Percentiles rank a stretch among this genome's conserved stretches.
Conservation (phyloP, 2,888 invertebrate species). For the Dryobota labecula region DNA sequence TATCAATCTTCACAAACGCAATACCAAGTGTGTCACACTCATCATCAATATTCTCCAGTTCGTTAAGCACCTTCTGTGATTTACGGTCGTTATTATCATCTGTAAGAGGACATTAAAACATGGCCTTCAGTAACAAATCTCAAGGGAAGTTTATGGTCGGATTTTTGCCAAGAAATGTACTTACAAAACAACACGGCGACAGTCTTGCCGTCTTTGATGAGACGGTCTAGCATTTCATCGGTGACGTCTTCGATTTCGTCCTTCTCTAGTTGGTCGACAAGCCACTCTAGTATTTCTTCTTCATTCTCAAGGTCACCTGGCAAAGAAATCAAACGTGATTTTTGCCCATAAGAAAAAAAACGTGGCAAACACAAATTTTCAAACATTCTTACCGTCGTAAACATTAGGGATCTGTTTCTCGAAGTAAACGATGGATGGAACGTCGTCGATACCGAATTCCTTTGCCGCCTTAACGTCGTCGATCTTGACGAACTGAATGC, state of each 20-base stretch:
- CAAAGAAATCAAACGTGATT: conserved; percentile 2
- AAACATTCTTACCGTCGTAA: conserved; percentile 93
- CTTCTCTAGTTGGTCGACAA: conserved; percentile 96
- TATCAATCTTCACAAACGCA: conserved; percentile 97
- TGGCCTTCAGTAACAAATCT: conserved; percentile 23
- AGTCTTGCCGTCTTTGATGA: conserved; percentile 96
- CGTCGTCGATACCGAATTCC: conserved; percentile 95
- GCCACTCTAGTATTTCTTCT: conserved; percentile 96
- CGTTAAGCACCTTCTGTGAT: conserved; percentile 95
- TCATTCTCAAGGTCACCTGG: conserved; percentile 96
- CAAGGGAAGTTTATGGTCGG: conserved; percentile 16
- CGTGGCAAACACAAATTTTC: not conserved
- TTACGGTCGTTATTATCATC: conserved; percentile 97
- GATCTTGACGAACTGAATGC: conserved; percentile 98
- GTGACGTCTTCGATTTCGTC: conserved; percentile 99
- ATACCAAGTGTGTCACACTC: conserved; percentile 97
- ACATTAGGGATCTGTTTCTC: conserved; percentile 98
- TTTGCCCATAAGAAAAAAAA: conserved; percentile 5
- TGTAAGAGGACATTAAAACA: conserved; percentile 76
- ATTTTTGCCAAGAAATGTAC: conserved; percentile 71
- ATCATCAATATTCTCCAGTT: conserved; percentile 98
- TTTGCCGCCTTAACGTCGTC: conserved; percentile 96
- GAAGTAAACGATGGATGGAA: conserved; percentile 97
- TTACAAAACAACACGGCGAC: conserved; percentile 97
- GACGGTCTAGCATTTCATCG: conserved; percentile 97